Evolutionary conservation across 2,113 vertebrate species (phyloP).

Genomic region (Apus apus): DNA sequence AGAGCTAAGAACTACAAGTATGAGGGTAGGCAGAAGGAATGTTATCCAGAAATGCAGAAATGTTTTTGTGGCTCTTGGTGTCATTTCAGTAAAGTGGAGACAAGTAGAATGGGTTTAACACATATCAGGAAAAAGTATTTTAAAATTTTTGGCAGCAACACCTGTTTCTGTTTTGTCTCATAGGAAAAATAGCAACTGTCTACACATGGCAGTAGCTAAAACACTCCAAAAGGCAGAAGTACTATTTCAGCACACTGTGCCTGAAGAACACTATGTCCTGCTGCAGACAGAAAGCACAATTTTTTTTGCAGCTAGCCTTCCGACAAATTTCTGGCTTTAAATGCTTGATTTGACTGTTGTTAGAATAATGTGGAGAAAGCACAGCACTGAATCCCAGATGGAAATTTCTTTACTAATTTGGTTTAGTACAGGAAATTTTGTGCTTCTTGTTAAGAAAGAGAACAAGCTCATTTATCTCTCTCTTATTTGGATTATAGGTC

Average conservation of each 20-base stretch:
- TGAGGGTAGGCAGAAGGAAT: not conserved
- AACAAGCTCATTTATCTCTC: not conserved
- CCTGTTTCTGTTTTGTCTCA: not conserved
- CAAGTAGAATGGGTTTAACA: not conserved
- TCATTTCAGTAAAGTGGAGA: not conserved
- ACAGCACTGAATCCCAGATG: not conserved
- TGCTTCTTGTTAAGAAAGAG: not conserved
- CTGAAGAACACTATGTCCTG: not conserved
- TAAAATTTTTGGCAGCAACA: not conserved
- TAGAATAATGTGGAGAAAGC: not conserved
- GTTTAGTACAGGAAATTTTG: not conserved
- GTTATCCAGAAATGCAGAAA: not conserved
- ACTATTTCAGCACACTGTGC: not conserved
- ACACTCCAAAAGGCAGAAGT: not conserved
- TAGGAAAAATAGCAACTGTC: not conserved
- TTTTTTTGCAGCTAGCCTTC: not conserved
- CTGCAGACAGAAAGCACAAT: not conserved
- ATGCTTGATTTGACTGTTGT: not conserved
- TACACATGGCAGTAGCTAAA: not conserved
- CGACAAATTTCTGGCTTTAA: not conserved
- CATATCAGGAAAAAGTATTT: not conserved
- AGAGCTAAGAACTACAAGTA: not conserved
- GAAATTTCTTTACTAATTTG: not conserved
- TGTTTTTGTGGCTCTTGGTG: not conserved
- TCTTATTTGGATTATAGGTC: not conserved